These are phyloP conservation scores for Eucera pruinosa DNA, from an alignment of 2,888 invertebrate species.

Conservation along the genomic window DNA sequence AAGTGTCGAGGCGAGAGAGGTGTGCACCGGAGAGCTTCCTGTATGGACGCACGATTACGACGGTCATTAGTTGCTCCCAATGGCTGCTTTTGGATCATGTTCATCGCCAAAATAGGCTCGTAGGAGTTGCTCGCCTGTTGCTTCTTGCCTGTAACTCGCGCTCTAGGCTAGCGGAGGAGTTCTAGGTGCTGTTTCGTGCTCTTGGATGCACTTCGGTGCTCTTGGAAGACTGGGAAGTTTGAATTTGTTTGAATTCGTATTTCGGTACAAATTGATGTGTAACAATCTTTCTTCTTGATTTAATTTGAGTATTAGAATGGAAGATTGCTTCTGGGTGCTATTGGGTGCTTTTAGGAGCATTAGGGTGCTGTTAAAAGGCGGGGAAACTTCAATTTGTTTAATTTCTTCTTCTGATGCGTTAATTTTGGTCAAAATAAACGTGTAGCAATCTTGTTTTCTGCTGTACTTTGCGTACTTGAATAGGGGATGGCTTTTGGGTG, in stretches of 20 bases:
- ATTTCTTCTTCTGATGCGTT: too few relatives aligned
- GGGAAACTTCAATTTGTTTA: too few relatives aligned
- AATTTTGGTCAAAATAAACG: too few relatives aligned
- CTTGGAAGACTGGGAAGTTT: not conserved
- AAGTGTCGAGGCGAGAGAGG: conserved; percentile 54
- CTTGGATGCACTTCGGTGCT: too few relatives aligned
- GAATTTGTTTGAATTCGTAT: not conserved
- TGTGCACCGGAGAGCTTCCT: conserved; percentile 15
- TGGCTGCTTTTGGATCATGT: conserved; percentile 52
- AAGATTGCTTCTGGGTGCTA: too few relatives aligned
- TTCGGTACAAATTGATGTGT: too few relatives aligned
- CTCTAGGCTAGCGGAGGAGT: not conserved
- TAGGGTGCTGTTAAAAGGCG: too few relatives aligned
- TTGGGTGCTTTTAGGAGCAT: too few relatives aligned
- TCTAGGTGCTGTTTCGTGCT: not conserved
- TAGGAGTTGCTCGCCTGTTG: not conserved
- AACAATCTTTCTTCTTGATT: too few relatives aligned
- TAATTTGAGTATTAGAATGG: too few relatives aligned
- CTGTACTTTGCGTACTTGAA: too few relatives aligned
- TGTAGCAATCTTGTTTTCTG: too few relatives aligned
- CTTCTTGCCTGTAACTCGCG: not conserved
- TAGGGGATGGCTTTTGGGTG: not conserved
- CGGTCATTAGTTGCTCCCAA: conserved; percentile 53
- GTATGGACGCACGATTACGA: conserved; percentile 55
- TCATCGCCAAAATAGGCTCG: conserved; percentile 22